Base-by-base conservation (phyloP, 1,140 invertebrate species). In the Zeugodacus cucurbitae region DNA sequence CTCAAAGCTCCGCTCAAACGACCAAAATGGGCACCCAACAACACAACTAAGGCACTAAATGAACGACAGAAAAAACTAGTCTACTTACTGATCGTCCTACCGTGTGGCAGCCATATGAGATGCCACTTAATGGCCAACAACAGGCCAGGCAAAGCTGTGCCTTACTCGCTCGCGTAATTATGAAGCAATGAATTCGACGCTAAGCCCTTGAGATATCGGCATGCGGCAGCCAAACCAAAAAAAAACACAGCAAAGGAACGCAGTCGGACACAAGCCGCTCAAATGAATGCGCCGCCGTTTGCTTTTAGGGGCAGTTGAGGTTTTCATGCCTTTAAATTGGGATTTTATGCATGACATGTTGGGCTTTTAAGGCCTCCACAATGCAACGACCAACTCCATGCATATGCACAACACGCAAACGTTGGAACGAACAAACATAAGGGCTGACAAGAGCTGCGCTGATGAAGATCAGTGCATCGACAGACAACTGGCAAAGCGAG, bases 141-240 rank as follows among this genome's bases (percentile, higher is more conserved):
- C 37, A 37, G 44, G 20, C 78, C 78, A 34, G 20, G 10, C 54
- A 14, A 86, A 32, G 26, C 6, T 59, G 17, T 20, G 32, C 41
- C 62, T 32, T 59, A n/a, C 17, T 48, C 87, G 64, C 17, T 48
- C 87, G 64, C 91, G 91, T 92, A 92, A 92, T 92, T 89, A 90
- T 88, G 89, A 89, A 85, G 86, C 85, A 89, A 82, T 89, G 88
- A 87, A 89, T 86, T 89, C 37, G 62, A 87, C 86, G 58, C 64
- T 85, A 89, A 89, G 58, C 85, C 86, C 48, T 64, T 88, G 88
- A 88, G 64, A 88, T 87, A 88, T 88, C 88, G 70, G 48, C 88
- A 78, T 74, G 86, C 34, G 57, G 44, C 29, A 22, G 10, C 11
- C 26, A 11, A 2, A 34, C n/a, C 11, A 22, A 17, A 22, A 74